Conservation (phyloP, 1,140 invertebrate species). For the Lutraria rhynchaena region DNA sequence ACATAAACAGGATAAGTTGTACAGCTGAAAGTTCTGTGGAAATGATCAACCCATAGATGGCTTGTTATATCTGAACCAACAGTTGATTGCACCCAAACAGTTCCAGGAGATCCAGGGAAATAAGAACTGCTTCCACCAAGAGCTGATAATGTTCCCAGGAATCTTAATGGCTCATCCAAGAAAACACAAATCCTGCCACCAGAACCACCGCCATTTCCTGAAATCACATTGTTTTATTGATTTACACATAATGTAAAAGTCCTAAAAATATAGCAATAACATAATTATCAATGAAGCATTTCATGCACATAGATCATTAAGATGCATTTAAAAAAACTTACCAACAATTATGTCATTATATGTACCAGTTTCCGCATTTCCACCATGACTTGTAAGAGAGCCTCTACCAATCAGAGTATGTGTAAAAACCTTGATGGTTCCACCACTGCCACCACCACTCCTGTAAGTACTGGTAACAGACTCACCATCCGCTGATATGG, state of each 20-base stretch:
- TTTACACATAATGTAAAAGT: no score
- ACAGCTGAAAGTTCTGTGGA: constrained; percentile 46
- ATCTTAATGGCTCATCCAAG: constrained; percentile 62
- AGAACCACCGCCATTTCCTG: constrained; percentile 71
- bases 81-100: constrained; percentile 63
- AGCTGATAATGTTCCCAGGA: constrained; percentile 63
- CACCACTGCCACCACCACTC: constrained; percentile 53
- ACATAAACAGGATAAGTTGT: constrained; percentile 54
- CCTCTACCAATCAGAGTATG: constrained; percentile 22
- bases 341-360: background rate
- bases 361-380: constrained; percentile 8
- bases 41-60: constrained; percentile 66
- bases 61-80: constrained; percentile 53
- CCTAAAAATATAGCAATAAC: no score
- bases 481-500: constrained; percentile 61
- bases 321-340: no score
- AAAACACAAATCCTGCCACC: constrained; percentile 69
- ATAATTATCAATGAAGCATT: no score
- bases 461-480: constrained; percentile 2
- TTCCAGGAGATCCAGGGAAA: constrained; percentile 64
- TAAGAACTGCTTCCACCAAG: constrained; percentile 55
- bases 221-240: background rate
- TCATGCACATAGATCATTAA: no score
- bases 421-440: constrained; percentile 6
- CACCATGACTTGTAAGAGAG: constrained; percentile 38